A percentile compares a stretch with the other conserved stretches of the same genome.
phyloP scores from a whole-genome alignment of 2,888 invertebrate genomes.

The Lamproptera curius region DNA sequence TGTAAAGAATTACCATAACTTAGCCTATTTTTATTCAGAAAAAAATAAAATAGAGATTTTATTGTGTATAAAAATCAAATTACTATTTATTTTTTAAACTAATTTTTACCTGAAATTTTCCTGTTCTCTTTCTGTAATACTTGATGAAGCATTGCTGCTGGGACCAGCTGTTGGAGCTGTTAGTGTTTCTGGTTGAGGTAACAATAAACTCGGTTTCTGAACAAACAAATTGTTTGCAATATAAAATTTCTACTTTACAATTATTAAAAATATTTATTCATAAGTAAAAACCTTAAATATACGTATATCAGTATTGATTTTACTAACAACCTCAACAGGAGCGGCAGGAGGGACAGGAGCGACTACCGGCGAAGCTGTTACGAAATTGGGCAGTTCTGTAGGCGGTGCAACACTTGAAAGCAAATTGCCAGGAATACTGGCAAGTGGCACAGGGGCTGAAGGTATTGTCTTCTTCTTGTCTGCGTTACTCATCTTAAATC shows the following conservation, averaged over 20 bases:
- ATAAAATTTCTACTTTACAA: not conserved
- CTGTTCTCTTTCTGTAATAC: not conserved
- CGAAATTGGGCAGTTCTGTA: conserved; percentile 81
- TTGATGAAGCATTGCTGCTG: not conserved
- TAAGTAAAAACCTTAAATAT: not conserved
- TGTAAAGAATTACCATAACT: too few relatives aligned
- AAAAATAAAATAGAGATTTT: too few relatives aligned
- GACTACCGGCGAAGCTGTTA: conserved; percentile 50
- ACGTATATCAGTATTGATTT: not conserved
- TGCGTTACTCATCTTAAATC: conserved; percentile 35
- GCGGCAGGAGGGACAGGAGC: conserved; percentile 4
- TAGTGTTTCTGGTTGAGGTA: conserved; percentile 19
- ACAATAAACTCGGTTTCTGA: conserved; percentile 15
- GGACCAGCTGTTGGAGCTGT: conserved; percentile 23
- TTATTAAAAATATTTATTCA: not conserved
- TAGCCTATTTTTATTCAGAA: too few relatives aligned
- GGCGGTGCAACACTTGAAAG: conserved; percentile 85
- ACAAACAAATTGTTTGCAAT: too few relatives aligned
- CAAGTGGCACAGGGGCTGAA: conserved; percentile 62
- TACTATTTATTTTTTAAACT: too few relatives aligned
- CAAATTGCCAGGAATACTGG: conserved; percentile 64
- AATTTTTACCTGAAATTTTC: conserved; percentile 18
- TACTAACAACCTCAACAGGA: conserved; percentile 28
- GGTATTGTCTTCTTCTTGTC: conserved; percentile 62
- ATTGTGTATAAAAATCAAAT: too few relatives aligned